Conservation (phyloP, 2,888 invertebrate species). For the Drosophila anomelani region DNA sequence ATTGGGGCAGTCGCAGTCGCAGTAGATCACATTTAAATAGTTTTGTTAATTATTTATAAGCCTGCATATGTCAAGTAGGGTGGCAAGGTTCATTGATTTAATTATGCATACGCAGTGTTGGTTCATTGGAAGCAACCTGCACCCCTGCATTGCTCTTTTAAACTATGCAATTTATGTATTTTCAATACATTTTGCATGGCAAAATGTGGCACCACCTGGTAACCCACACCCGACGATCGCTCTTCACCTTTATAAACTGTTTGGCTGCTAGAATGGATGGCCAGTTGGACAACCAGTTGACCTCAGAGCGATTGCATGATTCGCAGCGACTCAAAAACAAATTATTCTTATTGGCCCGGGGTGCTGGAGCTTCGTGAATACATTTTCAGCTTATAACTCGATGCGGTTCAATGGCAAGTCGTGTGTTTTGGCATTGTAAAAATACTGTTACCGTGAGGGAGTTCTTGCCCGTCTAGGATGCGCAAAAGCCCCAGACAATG, state of each 20-base stretch:
- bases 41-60: constrained; percentile 10
- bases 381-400: constrained; percentile 62
- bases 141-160: constrained; percentile 5
- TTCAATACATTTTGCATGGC: not conserved
- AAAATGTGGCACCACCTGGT: not conserved
- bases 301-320: constrained; percentile 71
- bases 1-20: constrained; percentile 1
- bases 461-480: not conserved
- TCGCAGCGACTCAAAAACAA: constrained; percentile 56
- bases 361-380: constrained; percentile 38
- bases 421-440: constrained; percentile 23
- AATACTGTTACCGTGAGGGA: not conserved
- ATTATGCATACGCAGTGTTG: constrained; percentile 7
- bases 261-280: constrained; percentile 19
- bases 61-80: not conserved
- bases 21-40: constrained; percentile 16
- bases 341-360: constrained; percentile 56
- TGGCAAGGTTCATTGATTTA: constrained; percentile 12
- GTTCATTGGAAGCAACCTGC: not conserved
- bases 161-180: constrained; percentile 7
- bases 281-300: constrained; percentile 67
- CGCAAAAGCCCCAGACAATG: not conserved
- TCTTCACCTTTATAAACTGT: constrained; percentile 34
- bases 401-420: constrained; percentile 67
- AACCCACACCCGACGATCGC: not conserved